phyloP scores from a whole-genome alignment of 1,140 invertebrate species.

The Mercenaria mercenaria region DNA sequence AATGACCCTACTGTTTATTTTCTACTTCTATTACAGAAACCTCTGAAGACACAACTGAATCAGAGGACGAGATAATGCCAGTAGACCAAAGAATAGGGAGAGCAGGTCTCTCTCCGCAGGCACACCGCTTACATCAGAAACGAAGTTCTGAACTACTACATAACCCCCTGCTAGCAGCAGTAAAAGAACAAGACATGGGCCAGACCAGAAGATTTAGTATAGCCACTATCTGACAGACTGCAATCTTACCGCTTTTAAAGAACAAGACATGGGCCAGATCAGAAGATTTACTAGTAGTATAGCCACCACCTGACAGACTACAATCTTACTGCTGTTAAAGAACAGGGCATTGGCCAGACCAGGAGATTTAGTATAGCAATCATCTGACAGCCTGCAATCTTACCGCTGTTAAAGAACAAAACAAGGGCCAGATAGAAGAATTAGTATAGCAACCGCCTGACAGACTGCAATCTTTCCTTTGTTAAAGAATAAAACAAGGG shows the following conservation, averaged over 20 bases:
- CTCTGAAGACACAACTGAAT: slow-evolving; percentile 20
- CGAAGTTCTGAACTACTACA: slow-evolving; percentile 52
- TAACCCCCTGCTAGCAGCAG: slow-evolving; percentile 49
- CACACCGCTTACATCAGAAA: slow-evolving; percentile 45
- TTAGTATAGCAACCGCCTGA: too few species aligned
- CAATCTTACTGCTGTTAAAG: slow-evolving; percentile 46
- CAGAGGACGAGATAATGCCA: slow-evolving; percentile 21
- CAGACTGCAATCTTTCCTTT: too few species aligned
- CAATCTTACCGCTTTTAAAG: slow-evolving; percentile 37
- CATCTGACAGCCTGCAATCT: background rate
- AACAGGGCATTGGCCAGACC: slow-evolving; percentile 14
- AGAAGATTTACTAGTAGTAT: slow-evolving; percentile 39
- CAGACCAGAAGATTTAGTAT: slow-evolving; percentile 18
- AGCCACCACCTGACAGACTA: slow-evolving; percentile 18
- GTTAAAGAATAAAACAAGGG: too few species aligned
- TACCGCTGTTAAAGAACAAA: too few species aligned
- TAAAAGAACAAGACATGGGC: slow-evolving; percentile 32
- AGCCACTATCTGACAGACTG: slow-evolving; percentile 23
- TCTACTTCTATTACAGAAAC: too few species aligned
- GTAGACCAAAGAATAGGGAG: background rate
- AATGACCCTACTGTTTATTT: too few species aligned
- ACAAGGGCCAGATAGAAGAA: too few species aligned
- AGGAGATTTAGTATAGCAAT: slow-evolving; percentile 55
- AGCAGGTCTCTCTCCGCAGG: slow-evolving; percentile 15
- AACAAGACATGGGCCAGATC: background rate